Conservation (phyloP, 2,797 vertebrate species). For the Tolypeutes matacus region DNA sequence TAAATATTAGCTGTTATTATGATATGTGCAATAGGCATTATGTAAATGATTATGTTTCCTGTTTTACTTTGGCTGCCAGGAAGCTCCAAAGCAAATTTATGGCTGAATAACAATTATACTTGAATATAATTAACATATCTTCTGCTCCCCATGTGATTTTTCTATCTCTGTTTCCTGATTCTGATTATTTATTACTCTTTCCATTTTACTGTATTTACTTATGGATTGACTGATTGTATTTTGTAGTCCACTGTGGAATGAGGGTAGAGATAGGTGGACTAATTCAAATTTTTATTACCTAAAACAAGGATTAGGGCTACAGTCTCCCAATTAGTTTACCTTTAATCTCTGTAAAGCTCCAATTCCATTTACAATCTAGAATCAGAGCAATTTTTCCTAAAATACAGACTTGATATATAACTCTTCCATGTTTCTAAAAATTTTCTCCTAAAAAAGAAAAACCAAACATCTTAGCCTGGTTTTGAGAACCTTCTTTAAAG, state of each 20-base stretch:
- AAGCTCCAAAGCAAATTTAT: slow-evolving; percentile 62
- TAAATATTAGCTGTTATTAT: slow-evolving; percentile 56
- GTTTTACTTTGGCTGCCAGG: slow-evolving; percentile 60
- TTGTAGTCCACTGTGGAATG: not conserved
- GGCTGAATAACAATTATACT: not conserved
- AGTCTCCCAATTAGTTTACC: not conserved
- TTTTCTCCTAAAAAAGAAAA: not conserved
- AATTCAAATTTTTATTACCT: slow-evolving; percentile 38
- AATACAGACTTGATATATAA: slow-evolving; percentile 26
- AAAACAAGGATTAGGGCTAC: slow-evolving; percentile 1
- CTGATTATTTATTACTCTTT: not conserved
- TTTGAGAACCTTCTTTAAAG: not conserved
- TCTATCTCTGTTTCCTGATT: not conserved
- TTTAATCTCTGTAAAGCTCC: not conserved
- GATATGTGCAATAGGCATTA: slow-evolving; percentile 47
- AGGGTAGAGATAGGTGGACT: not conserved
- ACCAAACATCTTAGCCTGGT: not conserved
- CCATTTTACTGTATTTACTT: not conserved
- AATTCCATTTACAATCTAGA: slow-evolving; percentile 14
- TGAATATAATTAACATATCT: not conserved
- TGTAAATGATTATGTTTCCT: slow-evolving; percentile 26
- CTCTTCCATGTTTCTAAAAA: not conserved
- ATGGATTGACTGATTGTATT: not conserved
- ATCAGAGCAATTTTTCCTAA: not conserved
- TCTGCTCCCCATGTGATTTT: not conserved